A percentile compares a stretch with the other conserved stretches of the same genome.
Evolutionary conservation across 1,140 invertebrate genomes (phyloP).

Genomic region (Thaumetopoea pityocampa): DNA sequence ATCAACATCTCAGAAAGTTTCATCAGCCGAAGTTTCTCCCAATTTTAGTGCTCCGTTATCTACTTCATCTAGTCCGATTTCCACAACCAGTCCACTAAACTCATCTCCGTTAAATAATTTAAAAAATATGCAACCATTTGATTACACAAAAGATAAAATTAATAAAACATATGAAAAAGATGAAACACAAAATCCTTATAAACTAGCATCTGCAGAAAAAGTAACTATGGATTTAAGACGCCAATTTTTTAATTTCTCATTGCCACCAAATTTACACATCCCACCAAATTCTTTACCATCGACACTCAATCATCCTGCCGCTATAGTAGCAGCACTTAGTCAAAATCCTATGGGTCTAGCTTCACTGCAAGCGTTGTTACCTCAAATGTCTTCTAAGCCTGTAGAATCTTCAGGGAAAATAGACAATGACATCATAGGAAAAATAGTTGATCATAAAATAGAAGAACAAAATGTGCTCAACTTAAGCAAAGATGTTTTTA

Average conservation of each 20-base stretch:
- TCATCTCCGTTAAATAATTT: constrained; percentile 90
- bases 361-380: constrained; percentile 60
- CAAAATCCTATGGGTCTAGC: constrained; percentile 69
- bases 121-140: constrained; percentile 96
- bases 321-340: constrained; percentile 74
- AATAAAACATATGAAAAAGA: constrained; percentile 46
- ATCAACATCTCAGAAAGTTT: constrained; percentile 43
- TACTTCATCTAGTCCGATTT: constrained; percentile 64
- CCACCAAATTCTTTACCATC: constrained; percentile 73
- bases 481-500: constrained; percentile 80
- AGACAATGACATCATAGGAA: constrained; percentile 31
- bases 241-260: constrained; percentile 75
- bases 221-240: constrained; percentile 76
- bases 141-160: constrained; percentile 84
- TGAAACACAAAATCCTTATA: constrained; percentile 66
- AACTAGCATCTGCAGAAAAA: constrained; percentile 65
- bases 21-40: constrained; percentile 51
- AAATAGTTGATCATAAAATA: constrained; percentile 72
- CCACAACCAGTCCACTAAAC: constrained; percentile 75
- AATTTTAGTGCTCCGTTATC: constrained; percentile 49
- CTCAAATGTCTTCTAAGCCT: constrained; percentile 59
- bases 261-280: constrained; percentile 80
- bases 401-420: constrained; percentile 40
- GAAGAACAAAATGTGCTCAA: constrained; percentile 85
- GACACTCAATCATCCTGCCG: constrained; percentile 75